phyloP scores from a whole-genome alignment of 2,888 invertebrate genomes.

The Coenonympha glycerion region DNA sequence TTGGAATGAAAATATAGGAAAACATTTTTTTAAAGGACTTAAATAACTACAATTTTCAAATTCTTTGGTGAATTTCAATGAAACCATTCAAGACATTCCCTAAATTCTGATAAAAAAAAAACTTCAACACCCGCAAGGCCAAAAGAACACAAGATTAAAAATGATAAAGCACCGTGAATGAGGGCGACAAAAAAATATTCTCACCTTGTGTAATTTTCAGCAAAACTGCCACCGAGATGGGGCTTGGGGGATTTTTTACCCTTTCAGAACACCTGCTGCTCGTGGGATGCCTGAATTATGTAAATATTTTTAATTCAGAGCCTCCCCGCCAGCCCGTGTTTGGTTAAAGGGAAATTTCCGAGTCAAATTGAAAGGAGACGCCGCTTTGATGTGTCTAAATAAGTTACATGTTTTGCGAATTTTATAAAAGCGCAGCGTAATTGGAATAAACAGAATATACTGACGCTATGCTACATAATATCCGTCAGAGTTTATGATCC shows the following conservation, averaged over 20 bases:
- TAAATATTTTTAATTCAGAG: slow-evolving; percentile 35
- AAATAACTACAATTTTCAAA: no score
- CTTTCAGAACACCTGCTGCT: slow-evolving; percentile 32
- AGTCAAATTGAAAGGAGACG: slow-evolving; percentile 24
- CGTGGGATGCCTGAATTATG: slow-evolving; percentile 36
- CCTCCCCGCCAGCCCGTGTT: slow-evolving; percentile 25
- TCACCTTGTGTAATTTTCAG: slow-evolving; percentile 23
- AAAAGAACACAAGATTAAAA: slow-evolving; percentile 7
- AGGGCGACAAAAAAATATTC: slow-evolving; percentile 18
- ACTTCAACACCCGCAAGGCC: neutral
- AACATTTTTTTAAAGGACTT: no score
- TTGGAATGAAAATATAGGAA: no score
- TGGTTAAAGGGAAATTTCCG: slow-evolving; percentile 22
- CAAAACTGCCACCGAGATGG: slow-evolving; percentile 28
- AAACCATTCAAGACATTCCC: no score
- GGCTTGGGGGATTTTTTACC: slow-evolving; percentile 30
- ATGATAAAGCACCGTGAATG: neutral
- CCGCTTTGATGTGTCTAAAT: slow-evolving; percentile 23
- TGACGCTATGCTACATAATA: neutral
- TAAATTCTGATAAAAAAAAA: no score
- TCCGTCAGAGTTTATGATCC: no score
- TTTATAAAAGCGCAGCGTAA: slow-evolving; percentile 3
- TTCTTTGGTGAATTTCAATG: no score
- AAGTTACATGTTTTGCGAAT: slow-evolving; percentile 18
- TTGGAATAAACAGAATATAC: slow-evolving; percentile 1